Evolutionary conservation across 2,113 vertebrate genomes (phyloP).

Genomic region (Regulus satrapa): DNA sequence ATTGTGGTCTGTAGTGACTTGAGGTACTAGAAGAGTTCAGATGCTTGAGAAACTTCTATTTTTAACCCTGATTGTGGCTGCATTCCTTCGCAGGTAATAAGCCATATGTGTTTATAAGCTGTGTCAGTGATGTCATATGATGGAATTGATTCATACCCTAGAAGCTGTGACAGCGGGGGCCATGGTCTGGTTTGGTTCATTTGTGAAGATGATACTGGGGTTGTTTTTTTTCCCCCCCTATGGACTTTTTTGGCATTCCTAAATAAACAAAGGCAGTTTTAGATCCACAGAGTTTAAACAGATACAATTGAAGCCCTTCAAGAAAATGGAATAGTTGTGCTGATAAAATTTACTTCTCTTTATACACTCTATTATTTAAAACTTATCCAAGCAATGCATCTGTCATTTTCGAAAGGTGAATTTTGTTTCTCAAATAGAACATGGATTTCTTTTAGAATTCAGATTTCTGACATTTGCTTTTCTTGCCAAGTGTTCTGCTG

Average conservation of each 20-base stretch:
- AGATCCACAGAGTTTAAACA: background rate
- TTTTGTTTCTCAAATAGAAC: background rate
- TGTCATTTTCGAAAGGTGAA: background rate
- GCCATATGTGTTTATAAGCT: background rate
- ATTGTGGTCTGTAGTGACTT: background rate
- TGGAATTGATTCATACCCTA: background rate
- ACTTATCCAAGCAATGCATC: background rate
- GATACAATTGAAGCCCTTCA: background rate
- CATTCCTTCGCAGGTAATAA: background rate
- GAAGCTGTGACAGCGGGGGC: background rate
- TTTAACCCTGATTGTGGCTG: background rate
- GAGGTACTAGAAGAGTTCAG: background rate
- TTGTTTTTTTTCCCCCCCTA: background rate
- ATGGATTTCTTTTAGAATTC: background rate
- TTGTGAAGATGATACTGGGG: background rate
- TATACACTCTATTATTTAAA: background rate
- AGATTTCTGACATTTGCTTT: background rate
- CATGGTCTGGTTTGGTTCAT: background rate
- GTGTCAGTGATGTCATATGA: background rate
- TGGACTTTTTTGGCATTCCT: background rate
- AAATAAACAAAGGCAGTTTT: background rate
- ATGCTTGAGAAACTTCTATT: background rate
- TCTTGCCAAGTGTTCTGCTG: background rate
- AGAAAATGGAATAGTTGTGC: background rate
- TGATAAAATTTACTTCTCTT: background rate